Evolutionary conservation across 1,140 invertebrate genomes (phyloP), one percentile per base, ranked within the genome.

Genomic region (Conus ventricosus): DNA sequence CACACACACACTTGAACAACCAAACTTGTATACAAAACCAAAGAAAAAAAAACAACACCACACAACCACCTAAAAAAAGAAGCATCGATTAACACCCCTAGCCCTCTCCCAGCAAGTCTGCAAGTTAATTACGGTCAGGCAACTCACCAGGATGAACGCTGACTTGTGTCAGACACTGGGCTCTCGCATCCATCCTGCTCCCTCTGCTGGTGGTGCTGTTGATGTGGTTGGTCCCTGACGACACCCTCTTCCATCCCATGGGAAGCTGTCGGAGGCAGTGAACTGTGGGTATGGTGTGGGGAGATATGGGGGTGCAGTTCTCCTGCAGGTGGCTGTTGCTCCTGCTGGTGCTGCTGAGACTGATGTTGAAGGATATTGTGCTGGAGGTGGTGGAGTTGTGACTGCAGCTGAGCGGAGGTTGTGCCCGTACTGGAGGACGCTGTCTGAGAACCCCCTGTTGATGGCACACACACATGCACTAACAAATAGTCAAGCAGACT

Each of bases 161-260:
- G 88, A 85, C 92, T 93, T 13, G 89, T 88, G 76, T 93, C 92
- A 5, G 93, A 93, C 75, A 86, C 60, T 17, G 93, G 93, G 90
- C 93, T 93, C 39, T 89, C 88, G 20, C 90, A 83, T 17, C 91
- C 87, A 27, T 89, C 83, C 7, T 88, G 75, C 27, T 76, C 85
- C 17, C 51, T 80, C 63, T 53, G 76, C 10, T 80, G 76, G 39
- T 80, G 80, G 80, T 81, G 80, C 10, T 81, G 25, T 5, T 78
- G 76, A 78, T 78, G n/a, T n/a, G 13, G 71, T 8, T 78, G 76
- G 76, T 78, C 85, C 71, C 54, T 67, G 10, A 20, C 39, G 6
- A 57, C 4, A 10, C 71, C 51, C 17, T 27, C 85, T 27, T 87
- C 85, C n/a, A 88, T 81, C 84, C 84, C 85, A 80, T 89, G 87